phyloP scores from a whole-genome alignment of 2,888 invertebrate species.

The Metalampra italica region DNA sequence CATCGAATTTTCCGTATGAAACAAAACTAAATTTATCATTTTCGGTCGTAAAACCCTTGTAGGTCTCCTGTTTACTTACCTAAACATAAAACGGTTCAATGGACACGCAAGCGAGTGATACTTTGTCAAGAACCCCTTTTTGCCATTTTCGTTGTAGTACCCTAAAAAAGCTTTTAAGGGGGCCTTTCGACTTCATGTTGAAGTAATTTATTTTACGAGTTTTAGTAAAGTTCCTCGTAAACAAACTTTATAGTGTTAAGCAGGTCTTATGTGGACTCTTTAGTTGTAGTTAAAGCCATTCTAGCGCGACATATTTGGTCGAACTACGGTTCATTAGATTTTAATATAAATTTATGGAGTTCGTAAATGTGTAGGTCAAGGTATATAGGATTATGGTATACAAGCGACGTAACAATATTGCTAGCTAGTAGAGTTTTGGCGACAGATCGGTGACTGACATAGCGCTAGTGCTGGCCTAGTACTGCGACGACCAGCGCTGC shows the following conservation, averaged over 20 bases:
- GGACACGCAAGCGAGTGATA: conserved; percentile 1
- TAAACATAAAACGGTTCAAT: conserved; percentile 3
- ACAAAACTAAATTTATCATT: conserved; percentile 1
- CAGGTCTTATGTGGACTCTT: conserved; percentile 12
- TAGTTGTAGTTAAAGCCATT: conserved; percentile 1
- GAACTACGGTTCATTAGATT: too few relatives aligned
- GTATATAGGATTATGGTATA: too few relatives aligned
- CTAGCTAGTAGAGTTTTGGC: too few relatives aligned
- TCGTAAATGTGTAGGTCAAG: too few relatives aligned
- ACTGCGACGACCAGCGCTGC: too few relatives aligned
- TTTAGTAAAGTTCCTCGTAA: conserved; percentile 30
- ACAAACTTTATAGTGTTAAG: conserved; percentile 23
- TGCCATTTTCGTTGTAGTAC: conserved; percentile 4
- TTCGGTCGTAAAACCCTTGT: conserved; percentile 1
- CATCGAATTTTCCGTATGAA: background rate
- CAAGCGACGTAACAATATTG: too few relatives aligned
- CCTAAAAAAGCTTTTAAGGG: conserved; percentile 45
- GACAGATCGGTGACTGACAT: too few relatives aligned
- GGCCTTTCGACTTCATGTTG: conserved; percentile 26
- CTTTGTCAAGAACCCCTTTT: background rate
- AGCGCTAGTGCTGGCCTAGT: too few relatives aligned
- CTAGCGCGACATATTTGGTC: too few relatives aligned
- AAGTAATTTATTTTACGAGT: conserved; percentile 45
- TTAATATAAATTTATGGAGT: too few relatives aligned
- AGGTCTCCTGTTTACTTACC: conserved; percentile 3